These are phyloP conservation scores for Falco concolor DNA, from an alignment of 2,797 vertebrate genomes.

Conservation along the genomic window DNA sequence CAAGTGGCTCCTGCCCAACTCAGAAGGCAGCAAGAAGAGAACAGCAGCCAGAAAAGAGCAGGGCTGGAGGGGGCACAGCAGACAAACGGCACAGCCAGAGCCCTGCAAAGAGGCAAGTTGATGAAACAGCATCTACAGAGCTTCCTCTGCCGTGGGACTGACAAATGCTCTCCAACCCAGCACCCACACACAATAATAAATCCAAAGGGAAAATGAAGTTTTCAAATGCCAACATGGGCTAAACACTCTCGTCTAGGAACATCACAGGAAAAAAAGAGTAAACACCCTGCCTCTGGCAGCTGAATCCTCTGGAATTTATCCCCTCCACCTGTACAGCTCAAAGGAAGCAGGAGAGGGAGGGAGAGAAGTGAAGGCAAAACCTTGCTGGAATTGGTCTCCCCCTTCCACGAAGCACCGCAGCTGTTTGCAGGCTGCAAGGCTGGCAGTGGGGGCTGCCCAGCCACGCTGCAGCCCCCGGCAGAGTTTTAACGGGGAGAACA, in stretches of 20 bases:
- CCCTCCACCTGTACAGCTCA: fast-evolving
- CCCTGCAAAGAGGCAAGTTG: not conserved
- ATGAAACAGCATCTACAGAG: not conserved
- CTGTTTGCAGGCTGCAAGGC: not conserved
- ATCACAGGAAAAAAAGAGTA: not conserved
- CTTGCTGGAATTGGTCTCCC: not conserved
- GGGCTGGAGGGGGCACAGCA: not conserved
- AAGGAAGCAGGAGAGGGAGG: not conserved
- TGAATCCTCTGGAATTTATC: not conserved
- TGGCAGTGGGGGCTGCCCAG: not conserved
- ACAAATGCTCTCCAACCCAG: not conserved
- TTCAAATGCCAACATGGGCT: fast-evolving
- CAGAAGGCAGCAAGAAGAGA: not conserved
- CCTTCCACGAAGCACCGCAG: not conserved
- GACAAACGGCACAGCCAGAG: not conserved
- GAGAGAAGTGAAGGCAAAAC: not conserved
- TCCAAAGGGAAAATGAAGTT: not conserved
- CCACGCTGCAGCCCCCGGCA: not conserved
- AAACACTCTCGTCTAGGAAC: not conserved
- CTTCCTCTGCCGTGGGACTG: not conserved
- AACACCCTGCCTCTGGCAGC: fast-evolving
- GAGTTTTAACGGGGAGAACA: not conserved
- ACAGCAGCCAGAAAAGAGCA: not conserved
- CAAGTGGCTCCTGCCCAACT: not conserved
- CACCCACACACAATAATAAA: fast-evolving